Evolutionary conservation across 1,140 invertebrate species (phyloP).

Genomic region (Heliconius nattereri): DNA sequence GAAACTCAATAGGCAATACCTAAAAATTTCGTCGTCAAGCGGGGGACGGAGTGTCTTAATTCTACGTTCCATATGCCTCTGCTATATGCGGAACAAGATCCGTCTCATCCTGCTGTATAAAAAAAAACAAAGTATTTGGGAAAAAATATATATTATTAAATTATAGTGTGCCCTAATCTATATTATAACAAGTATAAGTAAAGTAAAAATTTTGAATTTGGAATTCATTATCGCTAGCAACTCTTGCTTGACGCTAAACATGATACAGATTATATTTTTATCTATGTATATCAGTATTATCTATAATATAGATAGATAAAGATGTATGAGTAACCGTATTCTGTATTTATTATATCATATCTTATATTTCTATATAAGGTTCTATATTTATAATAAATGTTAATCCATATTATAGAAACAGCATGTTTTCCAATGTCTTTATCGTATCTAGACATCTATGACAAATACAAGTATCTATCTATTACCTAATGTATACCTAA

Average conservation of each 20-base stretch:
- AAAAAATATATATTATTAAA: too few species aligned
- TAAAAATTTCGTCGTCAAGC: too few species aligned
- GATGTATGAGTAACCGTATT: background rate
- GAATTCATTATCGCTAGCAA: background rate
- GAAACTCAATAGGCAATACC: too few species aligned
- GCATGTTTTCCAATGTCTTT: background rate
- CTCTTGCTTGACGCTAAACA: background rate
- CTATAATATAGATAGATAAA: background rate
- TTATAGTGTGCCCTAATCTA: too few species aligned
- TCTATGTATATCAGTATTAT: background rate
- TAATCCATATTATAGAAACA: background rate
- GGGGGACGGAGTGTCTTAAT: too few species aligned
- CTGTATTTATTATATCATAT: background rate
- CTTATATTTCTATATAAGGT: background rate
- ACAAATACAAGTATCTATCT: background rate
- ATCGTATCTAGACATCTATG: background rate
- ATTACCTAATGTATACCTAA: background rate
- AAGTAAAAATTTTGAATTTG: too few species aligned
- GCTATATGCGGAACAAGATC: too few species aligned
- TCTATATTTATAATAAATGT: background rate
- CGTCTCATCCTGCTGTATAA: too few species aligned
- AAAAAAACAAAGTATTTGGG: too few species aligned
- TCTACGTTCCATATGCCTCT: too few species aligned
- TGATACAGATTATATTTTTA: background rate
- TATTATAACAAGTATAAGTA: too few species aligned